phyloP scores from a whole-genome alignment of 2,113 vertebrate genomes.

The Pterocles gutturalis region DNA sequence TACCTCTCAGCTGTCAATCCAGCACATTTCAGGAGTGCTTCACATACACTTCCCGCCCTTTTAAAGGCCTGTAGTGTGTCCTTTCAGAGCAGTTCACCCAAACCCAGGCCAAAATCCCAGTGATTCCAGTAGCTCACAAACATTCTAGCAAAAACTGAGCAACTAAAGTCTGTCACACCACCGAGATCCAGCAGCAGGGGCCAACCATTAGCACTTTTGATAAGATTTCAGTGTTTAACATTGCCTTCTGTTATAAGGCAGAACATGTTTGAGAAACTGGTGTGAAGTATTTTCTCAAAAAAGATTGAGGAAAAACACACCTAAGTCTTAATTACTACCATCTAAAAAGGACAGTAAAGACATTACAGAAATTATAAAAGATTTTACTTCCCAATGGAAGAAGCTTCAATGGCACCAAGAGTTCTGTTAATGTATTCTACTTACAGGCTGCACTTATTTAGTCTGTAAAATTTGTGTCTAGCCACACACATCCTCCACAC shows the following conservation, averaged over 20 bases:
- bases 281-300: not conserved
- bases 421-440: constrained; percentile 63
- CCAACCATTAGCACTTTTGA: not conserved
- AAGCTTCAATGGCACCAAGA: not conserved
- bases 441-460: constrained; percentile 95
- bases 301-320: not conserved
- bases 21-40: constrained; percentile 62
- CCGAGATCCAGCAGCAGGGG: not conserved
- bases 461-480: constrained; percentile 96
- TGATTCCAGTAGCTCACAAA: not conserved
- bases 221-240: not conserved
- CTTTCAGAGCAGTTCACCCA: constrained; percentile 26
- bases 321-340: not conserved
- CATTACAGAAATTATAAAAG: not conserved
- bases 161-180: not conserved
- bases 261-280: not conserved
- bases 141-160: not conserved
- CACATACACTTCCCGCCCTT: constrained; percentile 32
- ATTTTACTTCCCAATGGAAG: not conserved
- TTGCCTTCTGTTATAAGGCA: not conserved
- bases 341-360: not conserved
- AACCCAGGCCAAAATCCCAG: not conserved
- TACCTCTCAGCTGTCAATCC: constrained; percentile 39
- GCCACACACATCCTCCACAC: constrained; percentile 96
- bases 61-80: constrained; percentile 26